Conservation (phyloP, 2,113 vertebrate genomes). For the Nibea coibor region DNA sequence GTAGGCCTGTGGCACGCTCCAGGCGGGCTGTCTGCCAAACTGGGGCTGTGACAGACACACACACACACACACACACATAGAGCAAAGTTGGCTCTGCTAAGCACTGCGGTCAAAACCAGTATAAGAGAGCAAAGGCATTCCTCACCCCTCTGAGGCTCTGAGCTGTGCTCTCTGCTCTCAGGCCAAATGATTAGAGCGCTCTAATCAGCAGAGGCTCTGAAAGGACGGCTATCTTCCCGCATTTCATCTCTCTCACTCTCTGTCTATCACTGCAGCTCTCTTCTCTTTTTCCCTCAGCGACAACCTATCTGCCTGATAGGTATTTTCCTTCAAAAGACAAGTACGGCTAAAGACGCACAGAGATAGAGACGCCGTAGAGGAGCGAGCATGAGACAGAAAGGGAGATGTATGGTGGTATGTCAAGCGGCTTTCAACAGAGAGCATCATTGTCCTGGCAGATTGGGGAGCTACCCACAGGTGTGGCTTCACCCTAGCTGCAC, state of each 20-base stretch:
- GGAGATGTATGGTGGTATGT: constrained; percentile 66
- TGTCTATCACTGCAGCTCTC: constrained; percentile 64
- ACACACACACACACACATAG: constrained; percentile 12
- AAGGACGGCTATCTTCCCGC: constrained; percentile 80
- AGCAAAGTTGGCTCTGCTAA: constrained; percentile 62
- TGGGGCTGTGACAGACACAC: constrained; percentile 24
- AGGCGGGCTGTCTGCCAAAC: constrained; percentile 32
- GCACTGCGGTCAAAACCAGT: constrained; percentile 61
- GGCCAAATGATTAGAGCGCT: constrained; percentile 79
- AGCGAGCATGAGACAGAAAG: constrained; percentile 48
- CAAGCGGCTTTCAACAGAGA: constrained; percentile 79
- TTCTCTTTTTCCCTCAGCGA: constrained; percentile 67
- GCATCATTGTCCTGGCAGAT: constrained; percentile 80
- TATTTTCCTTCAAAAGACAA: constrained; percentile 71
- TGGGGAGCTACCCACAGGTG: constrained; percentile 78
- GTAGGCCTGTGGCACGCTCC: constrained; percentile 55
- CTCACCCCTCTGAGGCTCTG: constrained; percentile 58
- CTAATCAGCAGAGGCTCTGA: constrained; percentile 83
- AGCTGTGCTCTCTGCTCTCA: constrained; percentile 76
- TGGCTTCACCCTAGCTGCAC: constrained; percentile 65
- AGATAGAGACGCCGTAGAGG: constrained; percentile 63
- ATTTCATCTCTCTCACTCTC: constrained; percentile 81
- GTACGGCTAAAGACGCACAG: constrained; percentile 46
- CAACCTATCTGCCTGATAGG: constrained; percentile 72
- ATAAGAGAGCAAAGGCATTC: constrained; percentile 81